Evolutionary conservation across 2,888 invertebrate genomes (phyloP), one percentile per base, ranked within the genome.

Genomic region (Molorchus minor): DNA sequence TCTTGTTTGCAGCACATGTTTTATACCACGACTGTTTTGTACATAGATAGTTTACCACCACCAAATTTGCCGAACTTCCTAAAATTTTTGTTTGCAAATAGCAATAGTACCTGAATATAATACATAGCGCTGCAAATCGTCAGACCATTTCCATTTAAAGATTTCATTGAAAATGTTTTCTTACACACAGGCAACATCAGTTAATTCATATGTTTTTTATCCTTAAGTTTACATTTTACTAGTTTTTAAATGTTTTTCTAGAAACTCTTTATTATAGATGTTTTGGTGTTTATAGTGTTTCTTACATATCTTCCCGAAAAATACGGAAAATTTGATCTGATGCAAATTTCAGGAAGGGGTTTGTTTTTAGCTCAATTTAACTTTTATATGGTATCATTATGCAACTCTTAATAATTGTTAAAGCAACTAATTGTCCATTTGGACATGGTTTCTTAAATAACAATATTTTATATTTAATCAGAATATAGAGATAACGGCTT

Each of bases 21-120:
- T 67, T 68, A 65, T 68, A 64, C 65, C 65, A 57, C 61, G 64
- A 68, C 64, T 63, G 51, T 67, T 62, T 47, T 69, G 67, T 65
- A 67, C 46, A 65, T 62, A 66, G 44, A 44, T 45, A 44, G 19
- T 54, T n/a, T n/a, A n/a, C n/a, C 38, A 38, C 21, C 45, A 54
- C 29, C 43, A 20, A 43, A 15, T 46, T 46, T 51, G 19, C 44
- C 43, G 16, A 46, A 51, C 53, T 47, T 58, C 41, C 46, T 46
- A 56, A 62, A 36, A 21, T 15, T 46, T 51, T 45, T 63, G 61
- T 56, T 63, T 65, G 55, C 61, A 49, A 56, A 60, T 68, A 71
- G 79, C 79, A 80, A 80, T 80, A 80, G 80, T 80, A 80, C 79
- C 80, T 80, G 80, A 79, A 79, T 75, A 66, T 68, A 68, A 66